Evolutionary conservation across 2,888 invertebrate genomes (phyloP), one percentile per base, ranked within the genome.

Genomic region (Cataglyphis albicans): DNA sequence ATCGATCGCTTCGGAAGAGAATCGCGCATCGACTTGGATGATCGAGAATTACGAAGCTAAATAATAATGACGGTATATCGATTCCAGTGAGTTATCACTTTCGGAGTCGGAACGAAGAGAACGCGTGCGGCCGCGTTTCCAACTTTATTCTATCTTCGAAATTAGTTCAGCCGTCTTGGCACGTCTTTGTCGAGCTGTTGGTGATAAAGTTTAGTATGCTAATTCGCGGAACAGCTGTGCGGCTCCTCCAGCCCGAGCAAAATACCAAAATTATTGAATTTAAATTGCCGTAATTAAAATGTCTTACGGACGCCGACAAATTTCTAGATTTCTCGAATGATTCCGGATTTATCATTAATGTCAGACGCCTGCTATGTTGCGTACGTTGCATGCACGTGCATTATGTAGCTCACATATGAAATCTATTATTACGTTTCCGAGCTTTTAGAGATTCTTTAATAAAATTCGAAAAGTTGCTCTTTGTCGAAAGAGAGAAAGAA

Each of bases 141-240:
- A 94, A 94, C 94, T 94, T 93, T 94, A 94, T 94, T 94, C 93
- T 93, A 94, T 94, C 93, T 93, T 93, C 91, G 93, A 93, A 94
- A 94, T 94, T 94, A 94, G 94, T 94, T 94, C 93, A 94, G 93
- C 93, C 93, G 93, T 93, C 94, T 94, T 94, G 94, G 94, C 94
- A 94, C 94, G 93, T 94, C 94, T 94, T 94, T 94, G 94, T 94
- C 94, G 94, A 92, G 94, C 93, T 94, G 93, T 94, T 93, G 94
- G 94, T 93, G 94, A 94, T 94, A 94, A 94, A 94, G 94, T 94
- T 94, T 94, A 94, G 94, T 94, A 94, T 94, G 94, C 93, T 94
- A 94, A 94, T 94, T 94, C 92, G 91, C 87, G 92, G 94, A 94
- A 94, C 94, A 94, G 94, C 94, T 94, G 94, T 92, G 92, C 93